A percentile compares a stretch with the other conserved stretches of the same genome.
Evolutionary conservation across 2,797 vertebrate genomes (phyloP).

Genomic region (Lateolabrax maculatus): DNA sequence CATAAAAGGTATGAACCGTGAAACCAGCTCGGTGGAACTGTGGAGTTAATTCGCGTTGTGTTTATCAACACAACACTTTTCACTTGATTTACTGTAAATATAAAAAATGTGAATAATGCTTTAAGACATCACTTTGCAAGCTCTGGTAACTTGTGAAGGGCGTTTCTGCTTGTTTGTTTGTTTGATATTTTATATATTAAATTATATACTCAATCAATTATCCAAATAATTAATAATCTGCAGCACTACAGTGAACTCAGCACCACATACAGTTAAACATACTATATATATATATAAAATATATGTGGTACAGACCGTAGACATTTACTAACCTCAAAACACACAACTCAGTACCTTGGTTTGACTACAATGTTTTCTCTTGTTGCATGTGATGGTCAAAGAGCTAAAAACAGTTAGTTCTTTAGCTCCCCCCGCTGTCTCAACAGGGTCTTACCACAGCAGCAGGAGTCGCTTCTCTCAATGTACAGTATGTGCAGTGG

Average conservation of each 20-base stretch:
- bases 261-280: not conserved
- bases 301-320: not conserved
- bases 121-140: not conserved
- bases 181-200: not conserved
- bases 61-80: not conserved
- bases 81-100: not conserved
- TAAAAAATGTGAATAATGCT: not conserved
- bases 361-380: not conserved
- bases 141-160: not conserved
- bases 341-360: not conserved
- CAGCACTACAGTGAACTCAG: not conserved
- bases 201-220: not conserved
- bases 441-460: not conserved
- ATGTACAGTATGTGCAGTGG: not conserved
- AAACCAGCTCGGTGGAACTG: not conserved
- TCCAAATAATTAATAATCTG: not conserved
- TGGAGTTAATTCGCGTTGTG: not conserved
- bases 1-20: not conserved
- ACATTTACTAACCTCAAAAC: not conserved
- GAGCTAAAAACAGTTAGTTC: not conserved
- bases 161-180: not conserved
- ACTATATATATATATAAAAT: no score
- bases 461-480: not conserved
- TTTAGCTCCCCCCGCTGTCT: conserved; percentile 46
- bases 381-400: not conserved